These are phyloP conservation scores for Catharus fuscescens DNA, from an alignment of 2,113 vertebrate genomes.

Conservation along the genomic window DNA sequence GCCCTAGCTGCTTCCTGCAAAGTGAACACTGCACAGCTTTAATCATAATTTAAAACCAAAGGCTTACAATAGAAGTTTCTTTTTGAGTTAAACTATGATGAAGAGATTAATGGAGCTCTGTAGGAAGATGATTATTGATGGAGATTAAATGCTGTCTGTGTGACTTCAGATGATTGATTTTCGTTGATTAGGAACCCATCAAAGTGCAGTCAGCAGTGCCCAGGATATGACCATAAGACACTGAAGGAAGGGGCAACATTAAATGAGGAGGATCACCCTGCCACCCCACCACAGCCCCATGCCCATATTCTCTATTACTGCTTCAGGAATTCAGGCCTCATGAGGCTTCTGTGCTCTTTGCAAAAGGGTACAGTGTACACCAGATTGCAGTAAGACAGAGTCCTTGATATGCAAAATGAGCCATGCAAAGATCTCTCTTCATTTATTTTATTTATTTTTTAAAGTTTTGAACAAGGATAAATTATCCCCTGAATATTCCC, in stretches of 20 bases:
- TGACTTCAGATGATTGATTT: constrained; percentile 61
- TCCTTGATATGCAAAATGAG: constrained; percentile 28
- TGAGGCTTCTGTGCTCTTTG: neutral
- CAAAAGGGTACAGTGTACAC: neutral
- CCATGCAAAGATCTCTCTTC: constrained; percentile 13
- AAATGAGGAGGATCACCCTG: neutral
- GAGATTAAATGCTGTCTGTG: constrained; percentile 44
- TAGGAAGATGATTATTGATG: constrained; percentile 45
- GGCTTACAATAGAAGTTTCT: constrained; percentile 25
- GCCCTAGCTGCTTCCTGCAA: neutral
- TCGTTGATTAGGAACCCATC: constrained; percentile 46
- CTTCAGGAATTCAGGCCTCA: neutral
- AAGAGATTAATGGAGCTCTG: constrained; percentile 52
- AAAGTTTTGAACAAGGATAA: constrained; percentile 29
- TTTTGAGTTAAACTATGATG: constrained; percentile 57
- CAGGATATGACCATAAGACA: neutral
- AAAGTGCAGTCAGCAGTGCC: constrained; percentile 34
- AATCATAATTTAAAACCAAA: constrained; percentile 34
- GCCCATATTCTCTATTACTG: neutral
- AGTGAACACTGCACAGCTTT: neutral
- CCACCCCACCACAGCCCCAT: neutral
- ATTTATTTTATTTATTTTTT: constrained; percentile 48
- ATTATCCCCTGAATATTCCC: constrained; percentile 2
- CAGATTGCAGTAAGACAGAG: neutral
- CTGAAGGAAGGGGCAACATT: constrained; percentile 29